These are phyloP conservation scores for Okapia johnstoni DNA, from an alignment of 2,113 vertebrate species.

Conservation along the genomic window DNA sequence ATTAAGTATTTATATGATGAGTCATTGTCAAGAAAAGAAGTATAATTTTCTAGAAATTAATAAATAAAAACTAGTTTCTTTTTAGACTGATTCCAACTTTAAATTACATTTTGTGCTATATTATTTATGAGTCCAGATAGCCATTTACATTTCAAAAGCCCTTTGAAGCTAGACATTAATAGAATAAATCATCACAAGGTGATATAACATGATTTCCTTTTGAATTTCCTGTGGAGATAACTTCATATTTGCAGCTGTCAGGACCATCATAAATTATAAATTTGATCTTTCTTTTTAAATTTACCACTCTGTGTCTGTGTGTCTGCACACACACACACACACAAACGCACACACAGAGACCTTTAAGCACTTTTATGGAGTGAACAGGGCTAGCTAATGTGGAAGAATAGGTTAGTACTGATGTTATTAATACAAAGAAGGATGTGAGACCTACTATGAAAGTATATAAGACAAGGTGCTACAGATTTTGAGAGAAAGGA, in stretches of 20 bases:
- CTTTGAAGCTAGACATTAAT: not conserved
- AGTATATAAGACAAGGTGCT: not conserved
- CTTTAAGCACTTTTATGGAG: not conserved
- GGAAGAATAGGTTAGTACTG: not conserved
- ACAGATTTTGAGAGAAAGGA: not conserved
- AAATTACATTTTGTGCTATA: not conserved
- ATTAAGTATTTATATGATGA: not conserved
- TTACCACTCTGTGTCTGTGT: not conserved
- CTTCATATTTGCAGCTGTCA: not conserved
- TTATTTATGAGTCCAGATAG: slow-evolving; percentile 4
- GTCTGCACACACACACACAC: not conserved
- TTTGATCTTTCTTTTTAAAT: not conserved
- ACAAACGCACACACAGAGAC: not conserved
- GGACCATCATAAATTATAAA: not conserved
- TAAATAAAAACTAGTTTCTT: slow-evolving; percentile 15
- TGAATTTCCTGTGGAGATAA: slow-evolving; percentile 7
- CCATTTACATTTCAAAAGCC: slow-evolving; percentile 13
- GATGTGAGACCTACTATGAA: not conserved
- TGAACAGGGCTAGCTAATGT: not conserved
- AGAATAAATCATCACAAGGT: slow-evolving; percentile 12
- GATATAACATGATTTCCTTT: not conserved
- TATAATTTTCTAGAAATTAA: slow-evolving; percentile 36
- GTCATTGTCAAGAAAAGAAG: not conserved
- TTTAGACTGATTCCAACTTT: not conserved
- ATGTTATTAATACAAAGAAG: not conserved